These are phyloP conservation scores for Pelobates fuscus DNA, from an alignment of 2,113 vertebrate species.

Conservation along the genomic window DNA sequence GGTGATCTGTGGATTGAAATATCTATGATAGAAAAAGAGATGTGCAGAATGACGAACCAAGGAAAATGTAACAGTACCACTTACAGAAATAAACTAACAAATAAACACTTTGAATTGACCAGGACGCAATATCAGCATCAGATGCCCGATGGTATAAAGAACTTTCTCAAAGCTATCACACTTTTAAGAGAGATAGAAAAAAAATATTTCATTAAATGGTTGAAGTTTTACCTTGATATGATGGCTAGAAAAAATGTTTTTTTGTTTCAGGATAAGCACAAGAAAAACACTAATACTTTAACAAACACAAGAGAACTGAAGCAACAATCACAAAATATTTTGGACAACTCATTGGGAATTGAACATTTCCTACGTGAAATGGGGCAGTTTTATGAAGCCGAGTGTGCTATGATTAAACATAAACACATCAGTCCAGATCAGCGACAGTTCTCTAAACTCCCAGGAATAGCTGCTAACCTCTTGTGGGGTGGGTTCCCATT, in stretches of 20 bases:
- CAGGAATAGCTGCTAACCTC: slow-evolving; percentile 57
- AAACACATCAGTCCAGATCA: slow-evolving; percentile 10
- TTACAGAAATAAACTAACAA: slow-evolving; percentile 45
- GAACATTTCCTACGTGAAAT: slow-evolving; percentile 79
- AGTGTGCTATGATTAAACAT: slow-evolving; percentile 50
- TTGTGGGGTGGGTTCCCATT: slow-evolving; percentile 71
- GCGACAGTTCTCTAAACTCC: slow-evolving; percentile 12
- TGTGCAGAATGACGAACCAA: slow-evolving; percentile 36
- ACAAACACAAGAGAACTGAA: slow-evolving; percentile 55
- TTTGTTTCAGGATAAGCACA: slow-evolving; percentile 8
- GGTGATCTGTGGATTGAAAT: slow-evolving; percentile 50
- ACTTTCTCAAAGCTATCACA: slow-evolving; percentile 53
- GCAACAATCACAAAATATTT: slow-evolving; percentile 48
- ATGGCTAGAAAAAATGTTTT: slow-evolving; percentile 6
- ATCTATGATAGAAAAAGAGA: slow-evolving; percentile 50
- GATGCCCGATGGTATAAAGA: slow-evolving; percentile 44
- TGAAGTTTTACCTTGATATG: slow-evolving; percentile 55
- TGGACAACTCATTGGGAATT: slow-evolving; percentile 67
- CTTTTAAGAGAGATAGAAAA: slow-evolving; percentile 43
- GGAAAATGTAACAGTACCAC: neutral
- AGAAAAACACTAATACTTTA: slow-evolving; percentile 18
- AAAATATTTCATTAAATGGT: slow-evolving; percentile 58
- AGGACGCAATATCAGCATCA: slow-evolving; percentile 50
- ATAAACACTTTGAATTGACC: slow-evolving; percentile 50
- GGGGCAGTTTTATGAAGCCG: slow-evolving; percentile 75